Evolutionary conservation across 1,140 invertebrate species (phyloP), one percentile per base, ranked within the genome.

Genomic region (Lasaia peninsularis): DNA sequence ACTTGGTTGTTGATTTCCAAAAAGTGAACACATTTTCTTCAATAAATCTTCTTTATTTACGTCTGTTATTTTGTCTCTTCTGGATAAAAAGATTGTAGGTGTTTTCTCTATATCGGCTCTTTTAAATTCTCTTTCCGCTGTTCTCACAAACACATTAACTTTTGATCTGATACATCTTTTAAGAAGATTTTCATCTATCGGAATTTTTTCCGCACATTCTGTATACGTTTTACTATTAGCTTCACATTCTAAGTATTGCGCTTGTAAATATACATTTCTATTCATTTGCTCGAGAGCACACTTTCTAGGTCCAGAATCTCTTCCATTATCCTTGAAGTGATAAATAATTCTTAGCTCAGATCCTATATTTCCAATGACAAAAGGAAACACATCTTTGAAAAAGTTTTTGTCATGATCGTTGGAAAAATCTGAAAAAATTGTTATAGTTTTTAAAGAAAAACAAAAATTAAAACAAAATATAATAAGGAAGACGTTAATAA

Each of bases 321-420:
- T 52, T 5, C 50, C 56, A 52, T 54, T 62, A 8, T 68, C 60
- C 28, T 62, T 67, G 18, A 73, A 73, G 20, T 56, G 50, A 54
- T 63, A 73, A n/a, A 56, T 35, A 1, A 71, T 60, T 28, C 31
- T 54, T n/a, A 73, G 48, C 8, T 60, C 31, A 8, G 52, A 35
- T 31, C 67, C 71, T 16, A 68, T 53, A 37, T 70, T 73, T 24
- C 67, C 63, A n/a, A 68, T 50, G 11, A 73, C 32, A 59, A 63
- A 73, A 7, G 71, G 71, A 8, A 70, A 52, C 2, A 65, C 66
- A 0, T 33, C 58, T 54, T 64, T 62, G 44, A 73, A 73, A 52
- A 73, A 73, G 5, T 34, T 8, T 7, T 62, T 21, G 24, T 73
- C 67, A 0, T 60, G 61, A 6, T 62, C 35, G 10, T 61, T 70